Evolutionary conservation across 2,888 invertebrate species (phyloP).

Genomic region (Ctena decussata): DNA sequence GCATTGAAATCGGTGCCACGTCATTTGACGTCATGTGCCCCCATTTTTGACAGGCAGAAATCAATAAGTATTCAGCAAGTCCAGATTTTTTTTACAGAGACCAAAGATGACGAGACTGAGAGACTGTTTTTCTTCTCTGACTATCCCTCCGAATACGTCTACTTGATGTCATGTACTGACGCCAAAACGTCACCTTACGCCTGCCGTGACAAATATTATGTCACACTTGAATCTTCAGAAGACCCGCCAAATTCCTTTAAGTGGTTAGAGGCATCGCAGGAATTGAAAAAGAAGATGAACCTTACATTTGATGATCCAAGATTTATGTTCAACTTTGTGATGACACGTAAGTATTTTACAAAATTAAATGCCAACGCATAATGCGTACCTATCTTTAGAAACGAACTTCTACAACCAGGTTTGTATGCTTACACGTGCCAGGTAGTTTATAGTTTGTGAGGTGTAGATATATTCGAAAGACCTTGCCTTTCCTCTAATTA

Average conservation of each 20-base stretch:
- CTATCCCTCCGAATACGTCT: conserved; percentile 49
- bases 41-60: too few relatives aligned
- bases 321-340: conserved; percentile 63
- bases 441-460: too few relatives aligned
- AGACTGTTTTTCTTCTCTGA: conserved; percentile 56
- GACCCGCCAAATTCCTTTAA: conserved; percentile 63
- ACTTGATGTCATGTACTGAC: conserved; percentile 61
- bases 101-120: conserved; percentile 48
- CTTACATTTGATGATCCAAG: conserved; percentile 58
- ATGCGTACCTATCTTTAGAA: too few relatives aligned
- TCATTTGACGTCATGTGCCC: too few relatives aligned
- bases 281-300: conserved; percentile 42
- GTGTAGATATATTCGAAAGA: too few relatives aligned
- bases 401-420: too few relatives aligned
- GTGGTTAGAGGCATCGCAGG: conserved; percentile 47
- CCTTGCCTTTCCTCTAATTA: too few relatives aligned
- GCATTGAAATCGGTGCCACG: too few relatives aligned
- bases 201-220: conserved; percentile 56
- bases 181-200: conserved; percentile 58
- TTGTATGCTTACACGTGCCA: too few relatives aligned
- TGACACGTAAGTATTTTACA: conserved; percentile 59
- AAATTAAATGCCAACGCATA: too few relatives aligned
- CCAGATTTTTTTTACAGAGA: conserved; percentile 34
- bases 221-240: conserved; percentile 52
- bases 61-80: too few relatives aligned